These are phyloP conservation scores for Onychostruthus taczanowskii DNA, from an alignment of 2,113 vertebrate genomes.

Conservation along the genomic window DNA sequence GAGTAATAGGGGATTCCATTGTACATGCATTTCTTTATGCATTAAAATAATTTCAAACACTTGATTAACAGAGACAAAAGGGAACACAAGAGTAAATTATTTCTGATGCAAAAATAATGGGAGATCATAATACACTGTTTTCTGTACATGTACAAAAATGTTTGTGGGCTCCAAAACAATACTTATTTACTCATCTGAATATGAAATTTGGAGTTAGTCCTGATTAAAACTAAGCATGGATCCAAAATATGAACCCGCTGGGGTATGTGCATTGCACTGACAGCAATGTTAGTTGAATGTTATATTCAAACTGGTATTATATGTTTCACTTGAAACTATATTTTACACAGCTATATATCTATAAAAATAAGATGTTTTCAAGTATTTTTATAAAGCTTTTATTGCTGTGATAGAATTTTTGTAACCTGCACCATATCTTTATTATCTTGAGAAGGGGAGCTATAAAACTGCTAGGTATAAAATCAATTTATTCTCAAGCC, in stretches of 20 bases:
- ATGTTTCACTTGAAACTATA: neutral
- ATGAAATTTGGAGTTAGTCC: neutral
- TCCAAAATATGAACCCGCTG: neutral
- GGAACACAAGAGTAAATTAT: neutral
- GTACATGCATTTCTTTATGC: neutral
- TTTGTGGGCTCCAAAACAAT: neutral
- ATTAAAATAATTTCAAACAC: neutral
- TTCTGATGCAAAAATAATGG: neutral
- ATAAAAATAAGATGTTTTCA: slow-evolving; percentile 53
- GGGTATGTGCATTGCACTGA: neutral
- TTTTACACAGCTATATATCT: slow-evolving; percentile 32
- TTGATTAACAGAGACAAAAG: neutral
- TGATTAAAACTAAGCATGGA: neutral
- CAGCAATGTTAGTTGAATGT: neutral
- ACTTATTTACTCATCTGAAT: neutral
- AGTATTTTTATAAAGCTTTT: slow-evolving; percentile 48
- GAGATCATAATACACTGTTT: neutral
- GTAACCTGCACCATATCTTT: slow-evolving; percentile 25
- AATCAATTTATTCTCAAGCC: slow-evolving; percentile 34
- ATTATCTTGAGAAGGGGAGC: slow-evolving; percentile 26
- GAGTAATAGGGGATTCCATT: neutral
- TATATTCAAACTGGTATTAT: neutral
- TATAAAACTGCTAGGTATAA: slow-evolving; percentile 22
- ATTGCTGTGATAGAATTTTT: slow-evolving; percentile 27
- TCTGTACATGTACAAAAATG: neutral